Base-by-base conservation (phyloP, 2,888 invertebrate genomes). In the Pandemis cinnamomeana region DNA sequence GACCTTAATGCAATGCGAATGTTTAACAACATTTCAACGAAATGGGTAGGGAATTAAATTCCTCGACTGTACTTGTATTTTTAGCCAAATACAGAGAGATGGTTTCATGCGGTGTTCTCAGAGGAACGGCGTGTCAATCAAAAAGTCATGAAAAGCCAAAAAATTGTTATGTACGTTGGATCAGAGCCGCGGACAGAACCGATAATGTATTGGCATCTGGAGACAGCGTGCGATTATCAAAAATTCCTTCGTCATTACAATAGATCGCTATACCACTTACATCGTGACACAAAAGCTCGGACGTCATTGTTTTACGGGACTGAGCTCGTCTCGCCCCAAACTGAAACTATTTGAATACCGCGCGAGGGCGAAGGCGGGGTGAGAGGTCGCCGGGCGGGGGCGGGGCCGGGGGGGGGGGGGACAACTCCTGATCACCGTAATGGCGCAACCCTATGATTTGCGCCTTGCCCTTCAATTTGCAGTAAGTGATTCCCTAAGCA, bases 351-450 rank as follows among this genome's bases (percentile, higher is more conserved):
- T 48, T 71, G 20, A 66, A 71, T 48, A 20, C 20, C 8, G 27
- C 27, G 27, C 27, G 4, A 36, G 27, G 27, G 27, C 51, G n/a
- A 0, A 15, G 55, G 42, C 64, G 41, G n/a, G 55, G 63, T 58
- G 46, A 15, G 42, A 41, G 55, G 58, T 51, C 64, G 70, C 51
- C 48, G 41, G 58, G 63, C 11, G 3, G 27, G 15, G 7, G 41
- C 7, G 62, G 11, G 3, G 10, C n/a, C n/a, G 55, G 7, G 15
- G 7, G 7, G 15, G 20, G 8, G 42, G 66, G 13, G 41, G 48
- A 27, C 44, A 63, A 20, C 63, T 68, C 62, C 41, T 72, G 68
- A 72, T 72, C 63, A 72, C 41, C 20, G 63, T 72, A 72, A 72
- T 72, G 72, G 72, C 72, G n/a, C 67, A 8, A 53, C 36, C 68